A percentile compares a stretch with the other conserved stretches of the same genome.
Evolutionary conservation across 1,140 invertebrate species (phyloP).

Genomic region (Hyposmocoma kahamanoa): DNA sequence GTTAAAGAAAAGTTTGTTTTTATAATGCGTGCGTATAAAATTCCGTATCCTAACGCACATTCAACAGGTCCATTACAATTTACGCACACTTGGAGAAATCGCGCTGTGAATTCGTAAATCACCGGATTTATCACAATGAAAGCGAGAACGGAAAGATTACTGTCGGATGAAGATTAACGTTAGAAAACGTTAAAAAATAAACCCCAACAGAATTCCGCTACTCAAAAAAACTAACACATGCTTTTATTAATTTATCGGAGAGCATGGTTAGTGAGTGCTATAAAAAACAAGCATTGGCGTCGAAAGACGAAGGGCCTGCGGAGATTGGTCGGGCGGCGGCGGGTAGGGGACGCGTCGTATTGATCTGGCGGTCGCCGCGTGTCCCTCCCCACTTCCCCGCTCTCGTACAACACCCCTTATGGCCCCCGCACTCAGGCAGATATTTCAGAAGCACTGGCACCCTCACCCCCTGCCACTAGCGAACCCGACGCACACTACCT

Average conservation of each 20-base stretch:
- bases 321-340: constrained; percentile 45
- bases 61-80: constrained; percentile 11
- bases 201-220: constrained; percentile 15
- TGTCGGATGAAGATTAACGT: constrained; percentile 15
- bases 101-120: constrained; percentile 10
- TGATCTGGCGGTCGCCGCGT: constrained; percentile 44
- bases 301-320: constrained; percentile 66
- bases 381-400: constrained; percentile 19
- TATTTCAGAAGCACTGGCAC: constrained; percentile 52
- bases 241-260: constrained; percentile 56
- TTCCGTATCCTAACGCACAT: constrained; percentile 2
- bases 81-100: constrained; percentile 5
- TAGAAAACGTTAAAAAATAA: neutral
- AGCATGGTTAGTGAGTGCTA: constrained; percentile 58
- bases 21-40: too few species aligned
- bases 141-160: constrained; percentile 1
- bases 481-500: constrained; percentile 19
- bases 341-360: constrained; percentile 51
- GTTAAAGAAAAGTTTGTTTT: too few species aligned
- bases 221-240: constrained; percentile 46
- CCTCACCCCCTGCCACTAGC: constrained; percentile 41
- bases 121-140: constrained; percentile 10
- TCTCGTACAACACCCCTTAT: too few species aligned
- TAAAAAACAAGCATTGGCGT: constrained; percentile 67
- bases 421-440: constrained; percentile 35